A percentile compares a stretch with the other conserved stretches of the same genome.
Evolutionary conservation across 2,797 vertebrate species (phyloP).

Genomic region (Cyprinella venusta): DNA sequence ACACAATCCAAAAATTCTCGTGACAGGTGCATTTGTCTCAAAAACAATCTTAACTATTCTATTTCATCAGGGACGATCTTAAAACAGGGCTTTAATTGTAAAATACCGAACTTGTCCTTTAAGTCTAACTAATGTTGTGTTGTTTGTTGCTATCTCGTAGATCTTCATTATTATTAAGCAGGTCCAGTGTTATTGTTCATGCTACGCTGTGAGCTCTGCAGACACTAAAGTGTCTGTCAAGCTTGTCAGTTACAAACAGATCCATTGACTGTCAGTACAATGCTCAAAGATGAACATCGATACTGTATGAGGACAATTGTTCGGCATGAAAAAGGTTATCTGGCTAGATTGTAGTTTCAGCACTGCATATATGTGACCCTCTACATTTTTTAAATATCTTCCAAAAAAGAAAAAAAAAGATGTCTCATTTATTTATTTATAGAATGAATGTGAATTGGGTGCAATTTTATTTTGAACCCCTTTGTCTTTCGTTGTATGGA

Average conservation of each 20-base stretch:
- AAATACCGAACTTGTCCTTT: too few relatives aligned
- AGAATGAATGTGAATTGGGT: background rate
- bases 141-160: background rate
- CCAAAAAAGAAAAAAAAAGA: too few relatives aligned
- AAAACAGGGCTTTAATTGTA: too few relatives aligned
- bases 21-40: too few relatives aligned
- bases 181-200: conserved; percentile 5
- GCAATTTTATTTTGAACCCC: background rate
- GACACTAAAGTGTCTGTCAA: conserved; percentile 38
- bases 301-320: background rate
- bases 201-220: conserved; percentile 11
- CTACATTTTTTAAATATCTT: too few relatives aligned
- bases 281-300: conserved; percentile 7
- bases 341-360: background rate
- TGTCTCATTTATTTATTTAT: background rate
- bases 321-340: background rate
- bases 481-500: background rate
- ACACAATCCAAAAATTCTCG: too few relatives aligned
- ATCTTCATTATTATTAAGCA: conserved; percentile 21
- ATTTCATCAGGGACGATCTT: too few relatives aligned
- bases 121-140: background rate
- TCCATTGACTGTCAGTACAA: conserved; percentile 48
- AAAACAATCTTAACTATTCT: too few relatives aligned
- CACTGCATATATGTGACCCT: background rate
- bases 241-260: conserved; percentile 45